A percentile compares a stretch with the other conserved stretches of the same genome.
These are phyloP conservation scores for Loris lydekkerianus DNA, from an alignment of 2,797 vertebrate species.

Conservation along the genomic window DNA sequence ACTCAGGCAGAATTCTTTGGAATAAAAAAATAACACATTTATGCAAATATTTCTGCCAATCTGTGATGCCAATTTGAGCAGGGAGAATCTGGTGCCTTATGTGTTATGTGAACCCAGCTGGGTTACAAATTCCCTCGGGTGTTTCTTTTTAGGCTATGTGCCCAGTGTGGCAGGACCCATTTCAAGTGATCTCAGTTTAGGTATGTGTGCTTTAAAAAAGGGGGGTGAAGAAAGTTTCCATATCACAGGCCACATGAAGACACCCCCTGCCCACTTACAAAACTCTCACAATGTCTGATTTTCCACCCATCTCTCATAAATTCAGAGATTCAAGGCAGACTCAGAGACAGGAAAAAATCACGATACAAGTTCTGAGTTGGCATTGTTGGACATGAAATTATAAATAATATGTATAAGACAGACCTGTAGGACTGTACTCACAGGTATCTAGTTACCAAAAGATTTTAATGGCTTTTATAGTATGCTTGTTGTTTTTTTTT, in stretches of 20 bases:
- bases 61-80: background rate
- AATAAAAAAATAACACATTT: slow-evolving; percentile 48
- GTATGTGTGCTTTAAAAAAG: slow-evolving; percentile 44
- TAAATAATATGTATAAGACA: background rate
- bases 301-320: slow-evolving; percentile 46
- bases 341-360: slow-evolving; percentile 32
- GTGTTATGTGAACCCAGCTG: slow-evolving; percentile 38
- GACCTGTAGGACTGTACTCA: background rate
- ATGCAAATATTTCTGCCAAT: slow-evolving; percentile 60
- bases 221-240: slow-evolving; percentile 5
- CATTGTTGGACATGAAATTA: background rate
- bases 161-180: slow-evolving; percentile 31
- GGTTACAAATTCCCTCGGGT: slow-evolving; percentile 27
- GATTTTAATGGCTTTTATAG: slow-evolving; percentile 34
- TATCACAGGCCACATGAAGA: slow-evolving; percentile 48
- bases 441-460: background rate
- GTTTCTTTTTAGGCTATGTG: slow-evolving; percentile 65
- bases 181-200: slow-evolving; percentile 76
- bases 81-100: slow-evolving; percentile 59
- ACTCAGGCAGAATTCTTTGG: slow-evolving; percentile 51
- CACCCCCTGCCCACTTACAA: background rate
- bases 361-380: background rate
- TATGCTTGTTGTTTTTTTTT: background rate
- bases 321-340: slow-evolving; percentile 27
- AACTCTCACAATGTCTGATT: slow-evolving; percentile 39